Base-by-base conservation (phyloP, 1,140 invertebrate genomes). In the Theocolax elegans region DNA sequence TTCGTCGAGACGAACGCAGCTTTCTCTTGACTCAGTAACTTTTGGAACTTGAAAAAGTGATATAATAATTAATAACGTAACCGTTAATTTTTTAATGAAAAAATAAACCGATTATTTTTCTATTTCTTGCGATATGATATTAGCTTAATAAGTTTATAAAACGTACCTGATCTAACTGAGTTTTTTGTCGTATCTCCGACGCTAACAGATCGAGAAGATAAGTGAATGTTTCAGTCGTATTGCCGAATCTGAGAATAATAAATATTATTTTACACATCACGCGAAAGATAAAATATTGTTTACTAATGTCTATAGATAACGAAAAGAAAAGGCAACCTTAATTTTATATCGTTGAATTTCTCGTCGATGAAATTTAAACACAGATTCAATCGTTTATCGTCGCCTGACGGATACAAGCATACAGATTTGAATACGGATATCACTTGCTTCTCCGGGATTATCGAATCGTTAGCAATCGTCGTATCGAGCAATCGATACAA, bases 401-500 rank as follows among this genome's bases (percentile, higher is more conserved):
- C 46, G 12, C 54, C 62, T 10, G 69, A 59, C 3, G 56, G 56
- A 15, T 60, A 70, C 25, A 70, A 53, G 29, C 62, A 73, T 12
- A 62, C 67, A n/a, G 58, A 65, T 67, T 70, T 73, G 21, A 62
- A 70, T 44, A 60, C 62, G 1, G 49, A 54, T 17, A 54, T 31
- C 46, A 54, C 48, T 48, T 62, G 72, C 4, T 67, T 67, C 13
- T 53, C 19, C 13, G 49, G 59, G 13, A 67, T 71, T 23, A 49
- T 38, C 1, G 49, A 64, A 17, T 59, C 10, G 12, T 49, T 56
- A 0, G 15, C 27, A 7, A 53, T 58, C 4, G 63, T 53, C 38
- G 38, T 21, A 27, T 63, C 71, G 4, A 77, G 54, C n/a, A 72
- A 79, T 29, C 72, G 38, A 10, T 66, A 27, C 0, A 79, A 56